A percentile compares a stretch with the other conserved stretches of the same genome.
phyloP scores from a whole-genome alignment of 2,797 vertebrate genomes.

The Morus bassanus region DNA sequence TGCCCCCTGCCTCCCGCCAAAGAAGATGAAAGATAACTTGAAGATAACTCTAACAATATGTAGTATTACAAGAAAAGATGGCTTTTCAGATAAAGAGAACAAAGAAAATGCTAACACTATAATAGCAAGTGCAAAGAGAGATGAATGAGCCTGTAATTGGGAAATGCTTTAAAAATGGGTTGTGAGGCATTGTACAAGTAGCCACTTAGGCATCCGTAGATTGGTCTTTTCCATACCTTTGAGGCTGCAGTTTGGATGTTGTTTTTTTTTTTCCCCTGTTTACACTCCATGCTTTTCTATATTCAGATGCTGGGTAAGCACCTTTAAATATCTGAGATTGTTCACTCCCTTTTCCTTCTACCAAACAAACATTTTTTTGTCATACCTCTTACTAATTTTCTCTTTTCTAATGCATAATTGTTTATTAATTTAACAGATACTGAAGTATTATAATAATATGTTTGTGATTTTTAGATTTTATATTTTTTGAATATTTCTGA shows the following conservation, averaged over 20 bases:
- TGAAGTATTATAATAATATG: slow-evolving; percentile 12
- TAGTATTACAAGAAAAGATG: background rate
- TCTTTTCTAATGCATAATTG: background rate
- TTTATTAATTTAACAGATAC: slow-evolving; percentile 26
- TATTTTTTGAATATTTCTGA: slow-evolving; percentile 96
- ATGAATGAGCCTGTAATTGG: background rate
- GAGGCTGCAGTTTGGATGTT: background rate
- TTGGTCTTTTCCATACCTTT: background rate
- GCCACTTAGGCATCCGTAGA: background rate
- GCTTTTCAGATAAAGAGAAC: background rate
- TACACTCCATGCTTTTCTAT: background rate
- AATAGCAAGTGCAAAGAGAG: background rate
- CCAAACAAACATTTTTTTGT: background rate
- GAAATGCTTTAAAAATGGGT: background rate
- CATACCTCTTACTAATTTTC: background rate
- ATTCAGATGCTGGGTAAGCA: background rate
- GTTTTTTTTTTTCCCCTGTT: background rate
- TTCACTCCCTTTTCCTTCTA: background rate
- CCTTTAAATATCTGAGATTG: background rate
- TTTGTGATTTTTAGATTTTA: slow-evolving; percentile 83
- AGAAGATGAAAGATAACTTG: background rate
- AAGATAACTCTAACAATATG: background rate
- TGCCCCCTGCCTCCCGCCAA: accelerated
- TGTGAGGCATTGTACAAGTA: background rate
- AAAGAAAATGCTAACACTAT: background rate